These are phyloP conservation scores for Notocelia uddmanniana DNA, from an alignment of 2,888 invertebrate species.

Conservation along the genomic window DNA sequence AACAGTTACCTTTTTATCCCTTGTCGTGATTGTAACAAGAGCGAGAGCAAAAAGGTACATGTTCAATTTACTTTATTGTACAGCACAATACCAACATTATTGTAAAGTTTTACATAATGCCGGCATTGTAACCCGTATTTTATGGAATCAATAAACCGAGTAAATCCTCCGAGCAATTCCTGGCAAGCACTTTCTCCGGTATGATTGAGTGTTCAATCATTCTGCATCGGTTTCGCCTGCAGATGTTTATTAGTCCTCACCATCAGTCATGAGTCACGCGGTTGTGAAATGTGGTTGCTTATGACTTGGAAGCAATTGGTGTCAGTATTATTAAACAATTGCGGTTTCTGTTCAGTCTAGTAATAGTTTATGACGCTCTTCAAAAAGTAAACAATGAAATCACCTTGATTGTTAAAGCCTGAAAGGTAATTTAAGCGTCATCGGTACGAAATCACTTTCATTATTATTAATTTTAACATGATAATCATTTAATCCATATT, in stretches of 20 bases:
- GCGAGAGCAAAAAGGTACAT: too few relatives aligned
- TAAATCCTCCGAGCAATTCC: slow-evolving; percentile 46
- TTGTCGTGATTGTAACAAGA: too few relatives aligned
- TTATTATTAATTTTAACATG: background rate
- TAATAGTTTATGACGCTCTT: slow-evolving; percentile 14
- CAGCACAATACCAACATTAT: slow-evolving; percentile 5
- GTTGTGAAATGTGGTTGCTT: slow-evolving; percentile 41
- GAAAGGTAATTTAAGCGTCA: background rate
- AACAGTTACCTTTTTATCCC: too few relatives aligned
- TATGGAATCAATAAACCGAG: slow-evolving; percentile 55
- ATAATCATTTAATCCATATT: background rate
- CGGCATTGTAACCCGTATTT: slow-evolving; percentile 44
- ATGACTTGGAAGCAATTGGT: slow-evolving; percentile 35
- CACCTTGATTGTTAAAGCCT: background rate
- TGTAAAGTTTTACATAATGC: slow-evolving; percentile 39
- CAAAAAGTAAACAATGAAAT: slow-evolving; percentile 29
- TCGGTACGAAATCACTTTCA: background rate
- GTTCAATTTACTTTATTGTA: too few relatives aligned
- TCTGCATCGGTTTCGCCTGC: slow-evolving; percentile 50
- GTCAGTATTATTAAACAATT: slow-evolving; percentile 38
- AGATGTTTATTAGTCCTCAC: slow-evolving; percentile 39
- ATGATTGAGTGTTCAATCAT: slow-evolving; percentile 53
- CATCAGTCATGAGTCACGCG: slow-evolving; percentile 43
- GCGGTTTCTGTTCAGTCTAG: slow-evolving; percentile 22
- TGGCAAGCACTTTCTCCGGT: slow-evolving; percentile 51